phyloP scores from a whole-genome alignment of 2,797 vertebrate species.

The Molothrus aeneus region DNA sequence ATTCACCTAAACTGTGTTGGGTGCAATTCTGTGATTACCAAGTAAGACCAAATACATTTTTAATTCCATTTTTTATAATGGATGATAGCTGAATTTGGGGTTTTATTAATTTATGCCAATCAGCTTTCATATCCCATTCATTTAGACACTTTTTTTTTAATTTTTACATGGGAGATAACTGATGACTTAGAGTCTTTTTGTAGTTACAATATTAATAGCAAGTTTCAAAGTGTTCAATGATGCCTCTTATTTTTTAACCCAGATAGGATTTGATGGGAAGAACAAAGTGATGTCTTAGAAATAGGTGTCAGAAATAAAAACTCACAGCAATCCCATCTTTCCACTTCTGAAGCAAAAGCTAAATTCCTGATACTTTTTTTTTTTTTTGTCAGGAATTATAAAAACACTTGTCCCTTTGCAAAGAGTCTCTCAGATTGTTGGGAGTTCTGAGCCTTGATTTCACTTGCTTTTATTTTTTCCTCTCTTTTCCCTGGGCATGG shows the following conservation, averaged over 20 bases:
- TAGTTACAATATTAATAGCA: not conserved
- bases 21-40: not conserved
- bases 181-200: not conserved
- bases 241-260: not conserved
- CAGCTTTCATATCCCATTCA: not conserved
- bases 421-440: not conserved
- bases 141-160: not conserved
- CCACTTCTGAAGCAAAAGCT: not conserved
- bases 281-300: not conserved
- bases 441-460: constrained; percentile 49
- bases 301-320: not conserved
- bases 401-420: not conserved
- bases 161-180: not conserved
- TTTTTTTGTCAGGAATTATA: not conserved
- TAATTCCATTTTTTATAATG: not conserved
- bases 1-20: not conserved
- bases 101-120: not conserved
- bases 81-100: not conserved
- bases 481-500: constrained; percentile 61
- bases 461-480: constrained; percentile 19
- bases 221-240: not conserved
- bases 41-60: not conserved
- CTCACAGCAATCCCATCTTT: not conserved
- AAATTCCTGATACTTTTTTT: not conserved
- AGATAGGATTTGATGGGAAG: not conserved